Percentiles rank a stretch among this genome's conserved stretches.
Conservation (phyloP, 92 coral and sea anemone genomes). For the Palythoa grandis region DNA sequence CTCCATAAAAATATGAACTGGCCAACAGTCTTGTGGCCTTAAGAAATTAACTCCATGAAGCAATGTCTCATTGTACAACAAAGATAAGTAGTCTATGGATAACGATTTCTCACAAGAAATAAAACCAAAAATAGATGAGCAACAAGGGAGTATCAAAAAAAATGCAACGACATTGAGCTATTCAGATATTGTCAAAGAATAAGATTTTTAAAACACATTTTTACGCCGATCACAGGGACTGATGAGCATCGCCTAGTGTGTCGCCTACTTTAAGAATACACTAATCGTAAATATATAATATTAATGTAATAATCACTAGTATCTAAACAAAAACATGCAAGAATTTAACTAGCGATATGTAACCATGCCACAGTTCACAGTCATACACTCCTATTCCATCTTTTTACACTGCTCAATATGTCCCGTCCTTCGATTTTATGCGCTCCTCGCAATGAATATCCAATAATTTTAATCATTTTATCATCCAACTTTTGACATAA, state of each 20-base stretch:
- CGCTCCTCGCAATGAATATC: slow-evolving; percentile 6
- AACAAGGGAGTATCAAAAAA: neutral
- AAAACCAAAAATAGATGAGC: neutral
- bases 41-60: neutral
- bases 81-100: neutral
- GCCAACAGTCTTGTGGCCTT: slow-evolving; percentile 1
- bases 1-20: slow-evolving; percentile 8
- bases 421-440: slow-evolving; percentile 8
- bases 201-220: neutral
- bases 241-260: too few species aligned
- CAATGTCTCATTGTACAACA: slow-evolving; percentile 19
- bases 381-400: neutral
- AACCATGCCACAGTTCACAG: neutral
- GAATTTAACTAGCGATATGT: neutral
- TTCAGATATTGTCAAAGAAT: neutral
- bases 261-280: too few species aligned
- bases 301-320: neutral
- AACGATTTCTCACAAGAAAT: neutral
- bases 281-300: too few species aligned
- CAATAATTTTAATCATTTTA: neutral
- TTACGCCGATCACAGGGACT: neutral
- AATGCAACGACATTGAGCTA: neutral
- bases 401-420: neutral
- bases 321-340: neutral
- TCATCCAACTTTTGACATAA: slow-evolving; percentile 9